Evolutionary conservation across 1,140 invertebrate genomes (phyloP), one percentile per base, ranked within the genome.

Genomic region (Bombus terrestris): DNA sequence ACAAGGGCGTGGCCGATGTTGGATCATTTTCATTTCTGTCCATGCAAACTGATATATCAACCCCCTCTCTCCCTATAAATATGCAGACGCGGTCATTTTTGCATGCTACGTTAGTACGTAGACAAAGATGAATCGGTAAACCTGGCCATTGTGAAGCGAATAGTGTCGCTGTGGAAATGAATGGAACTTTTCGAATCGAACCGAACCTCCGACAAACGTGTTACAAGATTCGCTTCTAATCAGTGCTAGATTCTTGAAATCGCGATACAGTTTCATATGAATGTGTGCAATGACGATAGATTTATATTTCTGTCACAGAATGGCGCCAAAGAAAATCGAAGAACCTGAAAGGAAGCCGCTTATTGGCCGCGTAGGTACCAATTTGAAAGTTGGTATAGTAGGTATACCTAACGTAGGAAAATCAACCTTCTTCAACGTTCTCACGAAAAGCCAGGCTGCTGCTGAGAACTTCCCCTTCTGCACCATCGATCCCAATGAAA

Each of bases 401-500:
- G 99, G 98, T 39, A 96, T 99, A 64, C 98, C 98, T 12, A 99
- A 99, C 96, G 99, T 99, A 89, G 99, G 99, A 81, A 99, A 99
- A 96, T 99, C 99, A 10, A 99, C 99, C 68, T 99, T 99, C 95
- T 99, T 99, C 96, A 99, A 99, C 96, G 99, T 99, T 1, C 95
- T 99, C 57, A 99, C 99, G 32, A 99, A 99, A 94, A 99, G 98
- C 94, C 97, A 98, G 92, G 99, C 98, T 18, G 97, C 98, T 99
- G 99, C 80, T 98, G 99, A 96, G 99, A 99, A 93, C 99, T 99
- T 95, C 37, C 99, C 99, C 10, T 99, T 99, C 96, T 99, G 99
- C 96, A 99, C 99, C 93, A 99, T 99, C 93, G 99, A 99, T 96
- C 99, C 99, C 39, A 99, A 99, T 98, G 99, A 99, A 97, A 99